phyloP scores from a whole-genome alignment of 2,888 invertebrate genomes.

The Caenorhabditis macrosperma region DNA sequence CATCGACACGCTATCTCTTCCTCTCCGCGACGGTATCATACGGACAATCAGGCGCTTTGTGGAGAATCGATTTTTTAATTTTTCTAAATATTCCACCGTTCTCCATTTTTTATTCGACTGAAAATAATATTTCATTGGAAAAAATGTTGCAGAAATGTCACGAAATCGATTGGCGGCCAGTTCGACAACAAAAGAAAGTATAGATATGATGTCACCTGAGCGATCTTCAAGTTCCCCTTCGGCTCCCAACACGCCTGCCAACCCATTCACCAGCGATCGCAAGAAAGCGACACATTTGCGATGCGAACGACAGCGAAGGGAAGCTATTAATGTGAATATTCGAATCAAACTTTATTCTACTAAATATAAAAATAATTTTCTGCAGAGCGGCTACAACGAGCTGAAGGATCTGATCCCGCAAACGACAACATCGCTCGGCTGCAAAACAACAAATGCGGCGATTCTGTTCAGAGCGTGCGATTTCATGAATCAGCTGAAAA shows the following conservation, averaged over 20 bases:
- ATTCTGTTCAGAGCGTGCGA: constrained; percentile 79
- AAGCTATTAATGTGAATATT: constrained; percentile 75
- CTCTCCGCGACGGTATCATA: too few species aligned
- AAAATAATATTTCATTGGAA: too few species aligned
- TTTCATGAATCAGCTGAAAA: constrained; percentile 75
- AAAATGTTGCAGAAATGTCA: constrained; percentile 23
- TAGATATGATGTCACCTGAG: constrained; percentile 55
- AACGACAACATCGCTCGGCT: constrained; percentile 76
- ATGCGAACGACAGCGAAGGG: constrained; percentile 80
- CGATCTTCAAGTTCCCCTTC: constrained; percentile 54
- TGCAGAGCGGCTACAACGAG: constrained; percentile 79
- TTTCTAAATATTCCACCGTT: too few species aligned
- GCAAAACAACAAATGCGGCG: constrained; percentile 80
- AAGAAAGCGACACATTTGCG: constrained; percentile 80
- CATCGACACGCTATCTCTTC: too few species aligned
- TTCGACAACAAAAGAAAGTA: constrained; percentile 34
- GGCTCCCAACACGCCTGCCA: constrained; percentile 48
- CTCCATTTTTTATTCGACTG: too few species aligned
- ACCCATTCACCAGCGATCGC: constrained; percentile 68
- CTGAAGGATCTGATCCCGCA: constrained; percentile 79
- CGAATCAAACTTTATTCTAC: not conserved
- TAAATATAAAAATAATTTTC: not conserved
- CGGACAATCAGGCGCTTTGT: too few species aligned
- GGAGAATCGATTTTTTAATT: too few species aligned
- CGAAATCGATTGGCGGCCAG: constrained; percentile 34